Evolutionary conservation across 2,888 invertebrate genomes (phyloP), one percentile per base, ranked within the genome.

Genomic region (Nipponacmea schrenckii): DNA sequence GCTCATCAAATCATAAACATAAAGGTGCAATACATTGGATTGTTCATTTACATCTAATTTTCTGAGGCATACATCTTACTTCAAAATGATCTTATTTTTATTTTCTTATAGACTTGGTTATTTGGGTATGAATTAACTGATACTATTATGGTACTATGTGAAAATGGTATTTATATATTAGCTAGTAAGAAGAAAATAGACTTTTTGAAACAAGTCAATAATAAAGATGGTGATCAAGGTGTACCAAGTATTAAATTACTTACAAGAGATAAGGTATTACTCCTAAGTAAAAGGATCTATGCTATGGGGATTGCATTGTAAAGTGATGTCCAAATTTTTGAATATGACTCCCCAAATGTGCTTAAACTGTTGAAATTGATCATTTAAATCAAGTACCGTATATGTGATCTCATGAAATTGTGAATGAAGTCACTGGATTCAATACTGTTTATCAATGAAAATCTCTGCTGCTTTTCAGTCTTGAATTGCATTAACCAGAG

Each of bases 121-220:
- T 93, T 98, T 87, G 97, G 97, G 68, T 98, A 98, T 88, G 98
- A 98, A 88, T 91, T 99, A 68, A 94, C 96, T 0, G 99, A 99
- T 87, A 98, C 97, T 0, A 93, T 98, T 70, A 95, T 96, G 91
- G 93, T 98, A 10, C 92, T 99, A 76, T 94, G 96, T 62, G 94
- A 95, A 81, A 93, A 94, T 64, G 92, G 93, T 56, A 94, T 98
- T 77, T 93, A 94, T 86, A 96, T 99, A 85, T 91, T 99, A 72
- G 96, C 97, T 0, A 97, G 97, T 86, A 98, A 97, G 90, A 98
- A 98, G 91, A 99, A 99, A 90, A 96, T 97, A 77, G 98, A 98
- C 84, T 99, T 98, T 89, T 91, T 99, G 68, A 93, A 95, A 83
- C 95, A 96, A 88, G 76, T 85, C 15, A 86, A 88, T n/a, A 77